These are phyloP conservation scores for Mactromeris polynyma DNA, from an alignment of 2,888 invertebrate species.

Conservation along the genomic window DNA sequence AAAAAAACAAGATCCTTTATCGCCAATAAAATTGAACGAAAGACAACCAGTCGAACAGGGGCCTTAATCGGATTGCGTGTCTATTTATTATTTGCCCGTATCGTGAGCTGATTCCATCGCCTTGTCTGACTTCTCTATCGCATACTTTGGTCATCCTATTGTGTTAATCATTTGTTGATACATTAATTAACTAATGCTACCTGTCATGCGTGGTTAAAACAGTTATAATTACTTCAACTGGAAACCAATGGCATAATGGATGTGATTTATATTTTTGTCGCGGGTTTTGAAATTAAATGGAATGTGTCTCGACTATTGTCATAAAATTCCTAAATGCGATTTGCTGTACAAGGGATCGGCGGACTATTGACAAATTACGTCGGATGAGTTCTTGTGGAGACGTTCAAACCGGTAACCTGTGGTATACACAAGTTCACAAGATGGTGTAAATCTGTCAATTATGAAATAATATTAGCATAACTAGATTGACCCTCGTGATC, in stretches of 20 bases:
- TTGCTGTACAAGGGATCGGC: background rate
- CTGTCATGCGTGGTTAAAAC: constrained; percentile 41
- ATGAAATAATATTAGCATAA: background rate
- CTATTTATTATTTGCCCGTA: constrained; percentile 14
- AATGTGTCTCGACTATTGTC: constrained; percentile 28
- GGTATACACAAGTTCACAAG: background rate
- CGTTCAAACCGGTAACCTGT: background rate
- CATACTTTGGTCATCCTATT: constrained; percentile 56
- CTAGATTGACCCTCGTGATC: background rate
- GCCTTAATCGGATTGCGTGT: constrained; percentile 44
- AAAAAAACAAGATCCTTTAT: constrained; percentile 1
- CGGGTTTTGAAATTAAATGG: constrained; percentile 7
- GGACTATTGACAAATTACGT: background rate
- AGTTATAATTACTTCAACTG: constrained; percentile 40
- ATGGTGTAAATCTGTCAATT: background rate
- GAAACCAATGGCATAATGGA: constrained; percentile 30
- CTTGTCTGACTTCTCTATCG: constrained; percentile 39
- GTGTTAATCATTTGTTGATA: constrained; percentile 57
- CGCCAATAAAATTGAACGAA: background rate
- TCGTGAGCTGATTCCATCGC: constrained; percentile 23
- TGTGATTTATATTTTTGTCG: constrained; percentile 31
- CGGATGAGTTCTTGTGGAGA: background rate
- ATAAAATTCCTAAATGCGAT: background rate
- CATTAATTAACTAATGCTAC: constrained; percentile 55
- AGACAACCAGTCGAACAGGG: constrained; percentile 10